phyloP scores from a whole-genome alignment of 2,888 invertebrate species.

The Ophraella communa region DNA sequence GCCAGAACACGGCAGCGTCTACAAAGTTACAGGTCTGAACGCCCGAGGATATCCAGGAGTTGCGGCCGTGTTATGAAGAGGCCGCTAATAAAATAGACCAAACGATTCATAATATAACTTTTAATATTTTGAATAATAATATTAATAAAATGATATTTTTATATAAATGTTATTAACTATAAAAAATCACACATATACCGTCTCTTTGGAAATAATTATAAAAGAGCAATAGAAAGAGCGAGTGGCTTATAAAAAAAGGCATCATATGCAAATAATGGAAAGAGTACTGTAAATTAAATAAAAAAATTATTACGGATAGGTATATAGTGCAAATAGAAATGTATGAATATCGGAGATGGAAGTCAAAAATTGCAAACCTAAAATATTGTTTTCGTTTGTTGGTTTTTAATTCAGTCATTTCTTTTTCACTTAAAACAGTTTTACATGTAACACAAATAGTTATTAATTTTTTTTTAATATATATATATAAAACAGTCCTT shows the following conservation, averaged over 20 bases:
- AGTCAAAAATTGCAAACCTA: constrained; percentile 12
- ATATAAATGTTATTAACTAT: constrained; percentile 53
- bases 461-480: constrained; percentile 12
- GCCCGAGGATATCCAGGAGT: constrained; percentile 63
- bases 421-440: constrained; percentile 17
- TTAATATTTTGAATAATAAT: constrained; percentile 54
- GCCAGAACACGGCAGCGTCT: constrained; percentile 63
- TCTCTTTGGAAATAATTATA: constrained; percentile 58
- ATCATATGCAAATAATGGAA: constrained; percentile 42
- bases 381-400: background rate
- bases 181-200: constrained; percentile 60
- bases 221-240: constrained; percentile 43
- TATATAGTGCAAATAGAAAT: constrained; percentile 23
- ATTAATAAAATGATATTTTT: constrained; percentile 55
- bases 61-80: constrained; percentile 35
- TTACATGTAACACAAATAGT: constrained; percentile 25
- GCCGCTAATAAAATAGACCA: constrained; percentile 11
- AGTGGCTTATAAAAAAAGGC: constrained; percentile 39
- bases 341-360: constrained; percentile 27
- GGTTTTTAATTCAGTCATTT: background rate
- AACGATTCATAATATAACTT: constrained; percentile 49
- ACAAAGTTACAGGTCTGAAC: constrained; percentile 65
- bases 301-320: constrained; percentile 6
- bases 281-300: constrained; percentile 37
- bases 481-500: constrained; percentile 56